phyloP scores from a whole-genome alignment of 2,113 vertebrate genomes.

The Dinomys branickii region DNA sequence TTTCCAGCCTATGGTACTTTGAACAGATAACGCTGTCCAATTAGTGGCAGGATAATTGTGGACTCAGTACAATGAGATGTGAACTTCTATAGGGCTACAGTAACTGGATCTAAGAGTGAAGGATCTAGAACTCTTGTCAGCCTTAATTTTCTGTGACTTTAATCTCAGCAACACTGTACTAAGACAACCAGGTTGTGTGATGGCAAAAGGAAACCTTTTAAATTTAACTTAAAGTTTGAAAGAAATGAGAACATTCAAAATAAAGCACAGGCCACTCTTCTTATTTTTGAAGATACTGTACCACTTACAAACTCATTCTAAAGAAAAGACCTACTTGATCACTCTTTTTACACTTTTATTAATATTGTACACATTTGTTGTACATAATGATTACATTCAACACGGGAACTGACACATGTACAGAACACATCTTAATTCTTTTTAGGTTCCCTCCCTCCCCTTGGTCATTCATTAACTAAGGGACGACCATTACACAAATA shows the following conservation, averaged over 20 bases:
- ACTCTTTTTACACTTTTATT: neutral
- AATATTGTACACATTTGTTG: neutral
- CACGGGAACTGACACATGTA: neutral
- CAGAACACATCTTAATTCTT: neutral
- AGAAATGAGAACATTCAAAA: conserved; percentile 41
- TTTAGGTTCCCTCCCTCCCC: neutral
- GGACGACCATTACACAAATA: neutral
- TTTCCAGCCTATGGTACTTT: neutral
- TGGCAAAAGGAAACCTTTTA: conserved; percentile 22
- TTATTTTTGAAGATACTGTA: neutral
- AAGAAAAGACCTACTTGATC: neutral
- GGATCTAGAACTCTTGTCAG: neutral
- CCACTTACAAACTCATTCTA: neutral
- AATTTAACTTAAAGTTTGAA: neutral
- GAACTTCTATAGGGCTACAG: neutral
- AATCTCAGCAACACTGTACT: neutral
- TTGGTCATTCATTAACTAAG: neutral
- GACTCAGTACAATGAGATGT: neutral
- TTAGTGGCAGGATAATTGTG: neutral
- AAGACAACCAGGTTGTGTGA: neutral
- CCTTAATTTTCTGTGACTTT: conserved; percentile 25
- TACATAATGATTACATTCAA: neutral
- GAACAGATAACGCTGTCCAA: neutral
- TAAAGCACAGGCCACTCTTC: neutral
- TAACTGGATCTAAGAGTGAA: neutral